Conservation (phyloP, 2,888 invertebrate species). For the Tinea semifulvella region DNA sequence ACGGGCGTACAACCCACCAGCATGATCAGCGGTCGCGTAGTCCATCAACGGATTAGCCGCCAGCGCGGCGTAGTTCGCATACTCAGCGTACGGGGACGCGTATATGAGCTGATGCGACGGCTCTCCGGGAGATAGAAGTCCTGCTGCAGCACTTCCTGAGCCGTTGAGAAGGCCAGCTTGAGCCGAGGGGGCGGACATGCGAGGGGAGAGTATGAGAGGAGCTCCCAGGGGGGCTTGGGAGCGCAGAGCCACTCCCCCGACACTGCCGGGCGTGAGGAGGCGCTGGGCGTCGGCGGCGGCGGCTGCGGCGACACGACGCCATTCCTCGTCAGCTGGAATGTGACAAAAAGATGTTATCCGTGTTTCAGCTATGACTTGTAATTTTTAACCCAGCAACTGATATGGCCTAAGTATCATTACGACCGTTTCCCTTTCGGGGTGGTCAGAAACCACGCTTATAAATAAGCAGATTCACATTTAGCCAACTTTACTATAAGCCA, state of each 20-base stretch:
- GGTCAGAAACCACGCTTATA: no score
- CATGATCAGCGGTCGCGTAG: slow-evolving; percentile 87
- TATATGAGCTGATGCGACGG: slow-evolving; percentile 88
- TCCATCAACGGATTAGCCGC: slow-evolving; percentile 84
- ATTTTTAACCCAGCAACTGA: no score
- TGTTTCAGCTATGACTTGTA: no score
- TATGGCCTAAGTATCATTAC: no score
- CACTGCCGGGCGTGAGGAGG: slow-evolving; percentile 68
- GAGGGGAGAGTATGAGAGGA: slow-evolving; percentile 90
- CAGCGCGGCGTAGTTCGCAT: slow-evolving; percentile 89
- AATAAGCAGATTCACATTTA: no score
- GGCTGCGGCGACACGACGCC: slow-evolving; percentile 84
- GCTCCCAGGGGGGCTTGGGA: slow-evolving; percentile 86
- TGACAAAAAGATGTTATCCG: background rate
- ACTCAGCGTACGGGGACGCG: slow-evolving; percentile 84
- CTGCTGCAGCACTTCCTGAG: slow-evolving; percentile 45
- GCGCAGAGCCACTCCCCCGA: slow-evolving; percentile 68
- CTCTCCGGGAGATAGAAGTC: slow-evolving; percentile 65
- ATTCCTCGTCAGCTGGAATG: slow-evolving; percentile 79
- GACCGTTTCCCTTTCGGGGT: no score
- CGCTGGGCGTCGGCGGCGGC: slow-evolving; percentile 83
- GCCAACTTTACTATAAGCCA: no score
- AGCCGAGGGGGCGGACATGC: slow-evolving; percentile 85
- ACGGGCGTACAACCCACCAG: slow-evolving; percentile 85
- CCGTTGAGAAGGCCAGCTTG: slow-evolving; percentile 73